Conservation (phyloP, 1,140 invertebrate species). For the Danaus plexippus region DNA sequence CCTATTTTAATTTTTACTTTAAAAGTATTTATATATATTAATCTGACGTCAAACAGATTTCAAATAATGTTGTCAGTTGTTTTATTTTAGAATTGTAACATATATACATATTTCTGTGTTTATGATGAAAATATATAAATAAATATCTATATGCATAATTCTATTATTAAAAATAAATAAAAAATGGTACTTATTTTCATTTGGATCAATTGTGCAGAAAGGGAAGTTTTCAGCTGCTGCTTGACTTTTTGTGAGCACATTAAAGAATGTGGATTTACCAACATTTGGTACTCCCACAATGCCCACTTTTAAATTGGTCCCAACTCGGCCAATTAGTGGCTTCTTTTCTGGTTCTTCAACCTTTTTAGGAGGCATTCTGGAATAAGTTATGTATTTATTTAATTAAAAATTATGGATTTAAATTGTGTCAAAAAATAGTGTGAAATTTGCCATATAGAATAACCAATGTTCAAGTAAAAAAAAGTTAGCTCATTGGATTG, state of each 20-base stretch:
- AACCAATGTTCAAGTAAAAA: too few relatives aligned
- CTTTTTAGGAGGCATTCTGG: slow-evolving; percentile 95
- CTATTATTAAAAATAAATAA: slow-evolving; percentile 21
- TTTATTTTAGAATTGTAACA: too few relatives aligned
- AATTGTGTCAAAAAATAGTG: too few relatives aligned
- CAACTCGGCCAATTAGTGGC: slow-evolving; percentile 95
- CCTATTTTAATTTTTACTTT: too few relatives aligned
- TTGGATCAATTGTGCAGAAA: slow-evolving; percentile 99
- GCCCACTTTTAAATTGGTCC: slow-evolving; percentile 97
- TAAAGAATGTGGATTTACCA: slow-evolving; percentile 99
- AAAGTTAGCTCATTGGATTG: too few relatives aligned
- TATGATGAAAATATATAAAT: too few relatives aligned
- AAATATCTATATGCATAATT: background rate
- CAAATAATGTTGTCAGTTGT: too few relatives aligned
- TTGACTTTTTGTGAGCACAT: slow-evolving; percentile 96
- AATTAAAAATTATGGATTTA: slow-evolving; percentile 3
- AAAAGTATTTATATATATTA: too few relatives aligned
- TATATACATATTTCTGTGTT: too few relatives aligned
- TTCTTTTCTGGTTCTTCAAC: slow-evolving; percentile 89
- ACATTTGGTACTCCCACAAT: slow-evolving; percentile 96
- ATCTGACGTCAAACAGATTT: too few relatives aligned
- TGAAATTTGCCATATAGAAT: too few relatives aligned
- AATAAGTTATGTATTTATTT: slow-evolving; percentile 17
- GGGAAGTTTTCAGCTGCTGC: slow-evolving; percentile 98
- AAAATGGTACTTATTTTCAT: slow-evolving; percentile 97